phyloP scores from a whole-genome alignment of 2,888 invertebrate species.

The Leucophora obtusa region DNA sequence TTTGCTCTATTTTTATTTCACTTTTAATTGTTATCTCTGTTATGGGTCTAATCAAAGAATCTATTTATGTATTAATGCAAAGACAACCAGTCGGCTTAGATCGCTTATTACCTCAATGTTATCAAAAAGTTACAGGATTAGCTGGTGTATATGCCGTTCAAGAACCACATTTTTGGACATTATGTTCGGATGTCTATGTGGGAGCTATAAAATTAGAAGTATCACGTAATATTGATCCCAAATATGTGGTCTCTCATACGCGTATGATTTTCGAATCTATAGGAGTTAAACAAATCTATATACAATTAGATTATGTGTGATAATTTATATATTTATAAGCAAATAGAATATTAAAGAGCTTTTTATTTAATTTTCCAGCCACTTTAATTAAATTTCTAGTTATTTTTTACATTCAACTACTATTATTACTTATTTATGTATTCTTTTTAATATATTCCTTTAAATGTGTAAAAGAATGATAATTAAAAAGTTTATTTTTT shows the following conservation, averaged over 20 bases:
- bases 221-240: slow-evolving; percentile 93
- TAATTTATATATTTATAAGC: slow-evolving; percentile 63
- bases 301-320: slow-evolving; percentile 93
- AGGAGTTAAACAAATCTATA: slow-evolving; percentile 93
- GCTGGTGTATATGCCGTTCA: slow-evolving; percentile 97
- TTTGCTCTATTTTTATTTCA: slow-evolving; percentile 98
- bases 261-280: slow-evolving; percentile 96
- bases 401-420: neutral
- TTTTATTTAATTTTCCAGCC: neutral
- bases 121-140: slow-evolving; percentile 91
- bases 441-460: slow-evolving; percentile 13
- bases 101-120: slow-evolving; percentile 90
- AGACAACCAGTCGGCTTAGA: slow-evolving; percentile 92
- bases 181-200: slow-evolving; percentile 95
- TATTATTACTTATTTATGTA: neutral
- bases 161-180: slow-evolving; percentile 98
- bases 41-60: slow-evolving; percentile 90
- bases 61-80: slow-evolving; percentile 95
- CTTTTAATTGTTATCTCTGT: slow-evolving; percentile 93
- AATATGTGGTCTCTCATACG: slow-evolving; percentile 94
- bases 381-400: slow-evolving; percentile 6
- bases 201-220: slow-evolving; percentile 97
- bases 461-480: slow-evolving; percentile 40
- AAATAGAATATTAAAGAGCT: slow-evolving; percentile 46
- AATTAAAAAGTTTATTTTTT: slow-evolving; percentile 9